Percentiles rank a stretch among this genome's conserved stretches.
Conservation (phyloP, 2,888 invertebrate species). For the Drosophila rubida region DNA sequence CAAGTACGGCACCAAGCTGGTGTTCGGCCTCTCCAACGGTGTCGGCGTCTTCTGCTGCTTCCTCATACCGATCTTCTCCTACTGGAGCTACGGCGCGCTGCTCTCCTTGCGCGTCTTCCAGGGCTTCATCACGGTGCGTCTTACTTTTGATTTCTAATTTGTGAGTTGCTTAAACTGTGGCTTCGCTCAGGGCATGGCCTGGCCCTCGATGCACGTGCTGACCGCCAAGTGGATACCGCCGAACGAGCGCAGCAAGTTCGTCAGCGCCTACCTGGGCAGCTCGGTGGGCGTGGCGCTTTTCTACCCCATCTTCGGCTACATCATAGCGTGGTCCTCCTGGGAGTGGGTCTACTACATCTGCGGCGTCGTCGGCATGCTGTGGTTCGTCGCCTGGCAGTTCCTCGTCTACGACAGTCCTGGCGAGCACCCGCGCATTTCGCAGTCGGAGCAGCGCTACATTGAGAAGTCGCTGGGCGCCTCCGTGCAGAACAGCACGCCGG, state of each 20-base stretch:
- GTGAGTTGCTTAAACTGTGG: background rate
- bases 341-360: slow-evolving; percentile 89
- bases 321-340: slow-evolving; percentile 89
- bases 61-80: slow-evolving; percentile 88
- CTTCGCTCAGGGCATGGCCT: slow-evolving; percentile 87
- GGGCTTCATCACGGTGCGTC: slow-evolving; percentile 88
- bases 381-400: slow-evolving; percentile 88
- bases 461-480: slow-evolving; percentile 86
- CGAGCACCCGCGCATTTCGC: slow-evolving; percentile 88
- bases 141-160: slow-evolving; percentile 81
- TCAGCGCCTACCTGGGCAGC: slow-evolving; percentile 88
- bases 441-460: slow-evolving; percentile 87
- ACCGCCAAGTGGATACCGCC: slow-evolving; percentile 93
- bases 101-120: slow-evolving; percentile 88
- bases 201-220: slow-evolving; percentile 92
- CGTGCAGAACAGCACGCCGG: slow-evolving; percentile 78
- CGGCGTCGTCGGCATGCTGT: slow-evolving; percentile 87
- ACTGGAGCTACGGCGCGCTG: slow-evolving; percentile 86
- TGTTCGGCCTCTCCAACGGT: slow-evolving; percentile 89
- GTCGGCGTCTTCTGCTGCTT: slow-evolving; percentile 88
- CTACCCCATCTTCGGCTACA: slow-evolving; percentile 89
- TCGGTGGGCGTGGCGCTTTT: slow-evolving; percentile 89
- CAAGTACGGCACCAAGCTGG: slow-evolving; percentile 89
- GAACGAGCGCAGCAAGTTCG: slow-evolving; percentile 90
- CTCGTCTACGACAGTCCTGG: slow-evolving; percentile 88